Percentiles rank a stretch among this genome's conserved stretches.
phyloP scores from a whole-genome alignment of 2,113 vertebrate species.

The Mesembrinibis cayennensis region DNA sequence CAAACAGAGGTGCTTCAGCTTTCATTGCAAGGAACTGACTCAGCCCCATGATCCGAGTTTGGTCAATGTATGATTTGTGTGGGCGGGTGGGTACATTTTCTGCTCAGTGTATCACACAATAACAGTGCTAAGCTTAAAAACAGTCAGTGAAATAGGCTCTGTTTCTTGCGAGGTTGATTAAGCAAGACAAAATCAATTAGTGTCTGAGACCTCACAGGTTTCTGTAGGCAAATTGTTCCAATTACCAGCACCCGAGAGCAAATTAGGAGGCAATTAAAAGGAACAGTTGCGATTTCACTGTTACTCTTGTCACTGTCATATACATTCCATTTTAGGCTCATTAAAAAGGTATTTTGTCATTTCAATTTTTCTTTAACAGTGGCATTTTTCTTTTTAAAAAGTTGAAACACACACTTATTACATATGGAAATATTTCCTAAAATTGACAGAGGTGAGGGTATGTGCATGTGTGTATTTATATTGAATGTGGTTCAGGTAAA shows the following conservation, averaged over 20 bases:
- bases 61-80: not conserved
- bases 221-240: constrained; percentile 74
- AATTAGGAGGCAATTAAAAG: constrained; percentile 77
- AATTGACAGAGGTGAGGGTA: not conserved
- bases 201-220: constrained; percentile 71
- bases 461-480: not conserved
- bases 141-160: constrained; percentile 33
- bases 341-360: not conserved
- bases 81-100: not conserved
- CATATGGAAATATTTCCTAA: not conserved
- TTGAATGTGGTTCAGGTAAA: not conserved
- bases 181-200: constrained; percentile 77
- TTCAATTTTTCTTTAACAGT: not conserved
- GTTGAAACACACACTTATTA: not conserved
- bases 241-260: constrained; percentile 72
- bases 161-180: constrained; percentile 58
- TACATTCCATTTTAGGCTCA: not conserved
- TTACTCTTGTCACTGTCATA: constrained; percentile 4
- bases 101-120: constrained; percentile 20
- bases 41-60: not conserved
- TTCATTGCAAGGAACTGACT: not conserved
- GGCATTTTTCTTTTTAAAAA: not conserved
- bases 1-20: constrained; percentile 28
- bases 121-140: constrained; percentile 40
- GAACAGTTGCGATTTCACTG: constrained; percentile 35